Base-by-base conservation (phyloP, 2,888 invertebrate species). In the Prosapia bicincta region DNA sequence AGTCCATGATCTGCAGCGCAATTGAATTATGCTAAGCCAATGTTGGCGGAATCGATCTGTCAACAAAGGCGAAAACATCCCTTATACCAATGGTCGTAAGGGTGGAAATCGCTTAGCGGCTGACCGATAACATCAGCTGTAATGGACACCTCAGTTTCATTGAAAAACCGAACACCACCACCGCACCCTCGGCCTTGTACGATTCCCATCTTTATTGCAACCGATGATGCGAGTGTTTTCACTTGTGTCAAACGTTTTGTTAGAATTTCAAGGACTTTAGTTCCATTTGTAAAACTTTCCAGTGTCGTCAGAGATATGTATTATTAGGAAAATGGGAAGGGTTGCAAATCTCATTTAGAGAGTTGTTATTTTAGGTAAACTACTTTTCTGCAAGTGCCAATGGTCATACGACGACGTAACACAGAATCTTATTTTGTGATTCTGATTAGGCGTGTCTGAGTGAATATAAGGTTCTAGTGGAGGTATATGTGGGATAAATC, bases 81-180 rank as follows among this genome's bases (percentile, higher is more conserved):
- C 54, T 54, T 54, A 54, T 54, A 54, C 1, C 20, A 2, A 20
- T 9, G 68, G 68, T 54, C 26, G 43, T 68, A 73, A 73, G 73
- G 73, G 73, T 69, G 73, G 68, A 25, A 73, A 73, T 73, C 68
- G 73, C 68, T 73, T 54, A 54, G 54, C 26, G 68, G 23, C 24
- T n/a, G 32, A 43, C 15, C 73, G 73, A 73, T 73, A 73, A 10
- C 68, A 73, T 73, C 73, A 43, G 72, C 72, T 23, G 43, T 73
- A 73, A 73, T 69, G 73, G 73, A 73, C 73, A 43, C 28, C 38
- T 73, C 73, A 43, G 73, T 73, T 72, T 73, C 73, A 73, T 73
- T 73, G 73, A 73, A 73, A 71, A 72, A 73, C 26, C 54, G 73
- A 69, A 3, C 54, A 20, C 0, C 5, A 13, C 20, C n/a, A 54